Conservation (phyloP, 2,113 vertebrate genomes). For the Forbesichthys papilliferus region DNA sequence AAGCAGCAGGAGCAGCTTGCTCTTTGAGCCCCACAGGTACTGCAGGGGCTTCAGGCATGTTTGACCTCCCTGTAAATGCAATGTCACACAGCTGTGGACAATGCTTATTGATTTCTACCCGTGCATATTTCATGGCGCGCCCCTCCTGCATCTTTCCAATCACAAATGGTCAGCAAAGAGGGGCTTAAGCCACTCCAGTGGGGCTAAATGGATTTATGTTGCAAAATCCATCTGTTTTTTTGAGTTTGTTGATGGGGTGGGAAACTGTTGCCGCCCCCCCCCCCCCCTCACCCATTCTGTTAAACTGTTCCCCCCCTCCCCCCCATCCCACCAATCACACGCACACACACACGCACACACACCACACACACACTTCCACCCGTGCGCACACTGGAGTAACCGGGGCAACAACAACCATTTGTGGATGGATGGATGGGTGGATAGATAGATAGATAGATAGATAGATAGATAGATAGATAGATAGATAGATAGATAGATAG, state of each 20-base stretch:
- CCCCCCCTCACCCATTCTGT: conserved; percentile 22
- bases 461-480: too few relatives aligned
- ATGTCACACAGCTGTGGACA: conserved; percentile 44
- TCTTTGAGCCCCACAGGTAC: conserved; percentile 21
- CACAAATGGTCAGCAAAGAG: conserved; percentile 58
- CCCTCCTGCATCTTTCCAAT: conserved; percentile 33
- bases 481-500: too few relatives aligned
- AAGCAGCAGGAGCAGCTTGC: not conserved
- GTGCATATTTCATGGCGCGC: conserved; percentile 59
- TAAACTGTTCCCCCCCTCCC: conserved; percentile 13
- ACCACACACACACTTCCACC: too few relatives aligned
- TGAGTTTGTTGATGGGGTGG: conserved; percentile 65
- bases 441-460: not conserved
- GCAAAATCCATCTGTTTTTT: conserved; percentile 68
- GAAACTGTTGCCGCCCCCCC: conserved; percentile 50
- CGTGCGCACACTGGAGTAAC: too few relatives aligned
- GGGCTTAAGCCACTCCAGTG: conserved; percentile 64
- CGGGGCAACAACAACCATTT: conserved; percentile 36
- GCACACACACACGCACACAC: not conserved
- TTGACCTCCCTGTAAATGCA: conserved; percentile 47
- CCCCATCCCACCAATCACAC: not conserved
- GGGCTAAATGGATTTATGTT: conserved; percentile 68
- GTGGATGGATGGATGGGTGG: conserved; percentile 9
- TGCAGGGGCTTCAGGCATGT: conserved; percentile 47
- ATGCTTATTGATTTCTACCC: conserved; percentile 65